A percentile compares a stretch with the other conserved stretches of the same genome.
Evolutionary conservation across 2,888 invertebrate species (phyloP).

Genomic region (Scrobipalpa atriplicella): DNA sequence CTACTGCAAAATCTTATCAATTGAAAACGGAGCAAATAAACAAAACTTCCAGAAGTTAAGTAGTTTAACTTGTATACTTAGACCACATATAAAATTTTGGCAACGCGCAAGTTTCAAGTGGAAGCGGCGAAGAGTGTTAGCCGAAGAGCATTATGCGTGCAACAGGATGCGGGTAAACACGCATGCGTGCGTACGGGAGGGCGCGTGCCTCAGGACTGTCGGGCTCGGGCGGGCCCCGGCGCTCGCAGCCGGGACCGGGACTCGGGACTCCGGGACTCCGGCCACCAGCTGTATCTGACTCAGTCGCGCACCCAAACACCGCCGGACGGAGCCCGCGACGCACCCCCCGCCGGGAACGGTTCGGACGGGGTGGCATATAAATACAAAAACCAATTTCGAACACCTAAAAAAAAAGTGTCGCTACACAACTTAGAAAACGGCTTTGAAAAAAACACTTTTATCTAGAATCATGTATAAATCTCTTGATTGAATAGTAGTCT

Average conservation of each 20-base stretch:
- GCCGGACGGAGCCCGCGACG: conserved; percentile 38
- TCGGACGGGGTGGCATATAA: conserved; percentile 38
- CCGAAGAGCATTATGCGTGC: conserved; percentile 43
- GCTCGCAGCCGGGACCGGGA: conserved; percentile 62
- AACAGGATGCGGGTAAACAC: conserved; percentile 54
- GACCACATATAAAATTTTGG: background rate
- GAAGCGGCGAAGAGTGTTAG: conserved; percentile 6
- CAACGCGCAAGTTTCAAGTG: background rate
- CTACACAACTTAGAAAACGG: background rate
- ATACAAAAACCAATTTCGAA: conserved; percentile 24
- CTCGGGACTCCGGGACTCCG: conserved; percentile 34
- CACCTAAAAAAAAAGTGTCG: conserved; percentile 25
- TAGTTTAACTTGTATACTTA: background rate
- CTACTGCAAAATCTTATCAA: conserved; percentile 24
- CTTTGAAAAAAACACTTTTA: background rate
- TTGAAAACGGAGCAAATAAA: background rate
- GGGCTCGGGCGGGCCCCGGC: conserved; percentile 31
- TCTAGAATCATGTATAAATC: no score
- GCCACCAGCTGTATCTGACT: conserved; percentile 11
- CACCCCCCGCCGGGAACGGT: conserved; percentile 54
- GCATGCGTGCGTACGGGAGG: conserved; percentile 64
- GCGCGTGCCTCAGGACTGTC: conserved; percentile 64
- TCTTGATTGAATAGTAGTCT: no score
- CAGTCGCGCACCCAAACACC: conserved; percentile 45
- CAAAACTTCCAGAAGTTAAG: conserved; percentile 4